Evolutionary conservation across 2,888 invertebrate species (phyloP), one percentile per base, ranked within the genome.

Genomic region (Ceratothoa steindachneri): DNA sequence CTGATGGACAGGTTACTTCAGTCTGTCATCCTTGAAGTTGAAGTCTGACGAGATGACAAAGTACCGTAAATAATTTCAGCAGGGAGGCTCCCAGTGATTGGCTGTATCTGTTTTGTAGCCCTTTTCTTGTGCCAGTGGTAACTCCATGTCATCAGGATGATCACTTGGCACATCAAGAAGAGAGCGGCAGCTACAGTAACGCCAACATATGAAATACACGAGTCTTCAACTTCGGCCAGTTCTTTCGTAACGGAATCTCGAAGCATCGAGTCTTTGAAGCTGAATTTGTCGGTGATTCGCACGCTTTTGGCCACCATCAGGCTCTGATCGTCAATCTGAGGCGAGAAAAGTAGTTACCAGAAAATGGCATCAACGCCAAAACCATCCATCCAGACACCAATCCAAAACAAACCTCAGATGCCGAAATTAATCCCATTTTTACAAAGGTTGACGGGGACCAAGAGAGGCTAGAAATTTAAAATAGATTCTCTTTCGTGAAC

Each of bases 251-350:
- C 67, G 0, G 67, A 28, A 1, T 74, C 75, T 27, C 65, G 28
- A 19, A 30, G 19, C 15, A 41, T 66, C 9, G 24, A 12, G 9
- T 66, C 68, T 1, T 55, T 27, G 71, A 80, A 80, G 64, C 72
- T 69, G 72, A 80, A 80, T 53, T 78, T 78, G 71, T 80, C 80
- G 12, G 78, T 78, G 72, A 80, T 80, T 7, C 67, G 78, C 64
- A 80, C 73, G 30, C 74, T 74, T 52, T 72, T 71, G 3, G 73
- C 78, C 52, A 80, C 71, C 67, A 80, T 65, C 55, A 80, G 74
- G 28, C 70, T 78, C 0, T 73, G 53, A 15, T 72, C 73, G n/a
- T 73, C 51, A 28, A 67, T 69, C 73, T 65, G 65, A n/a, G 22
- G n/a, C 15, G n/a, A 53, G 27, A 22, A 7, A 27, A 9, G 53